Evolutionary conservation across 2,888 invertebrate species (phyloP), one percentile per base, ranked within the genome.

Genomic region (Pollenia griseotomentosa): DNA sequence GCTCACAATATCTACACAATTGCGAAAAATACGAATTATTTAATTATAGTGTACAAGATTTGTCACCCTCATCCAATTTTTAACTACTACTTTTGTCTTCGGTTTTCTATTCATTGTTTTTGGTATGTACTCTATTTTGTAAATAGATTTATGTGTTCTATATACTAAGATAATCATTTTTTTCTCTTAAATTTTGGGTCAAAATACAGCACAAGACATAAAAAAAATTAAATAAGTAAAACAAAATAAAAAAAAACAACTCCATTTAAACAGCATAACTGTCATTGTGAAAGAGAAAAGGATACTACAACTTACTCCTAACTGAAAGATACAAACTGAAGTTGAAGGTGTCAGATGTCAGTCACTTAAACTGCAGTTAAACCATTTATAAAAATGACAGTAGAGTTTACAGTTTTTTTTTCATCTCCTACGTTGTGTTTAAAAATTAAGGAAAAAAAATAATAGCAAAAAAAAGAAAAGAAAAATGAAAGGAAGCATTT

Each of bases 341-440:
- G 75, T 77, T 71, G 59, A 74, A 66, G 61, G 82, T 86, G 82
- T 86, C 82, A 86, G 78, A 86, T 82, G 85, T 82, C 78, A 78
- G 66, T 86, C 85, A 55, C 78, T 82, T 86, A 66, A 78, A 82
- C 16, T 82, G 61, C 78, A 82, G 59, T 78, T 78, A 68, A 78
- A 68, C n/a, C 61, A 73, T 82, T 86, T 82, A 57, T 70, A 81
- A 77, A 70, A 71, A 51, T 79, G 53, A 66, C 59, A 85, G 71
- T n/a, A 44, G 10, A 71, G 61, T 65, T 42, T 14, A 51, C 33
- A 44, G 44, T n/a, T 53, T 23, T 53, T n/a, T n/a, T 80, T 57
- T 57, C 59, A 9, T 48, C 12, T 44, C 3, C 48, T 51, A 33
- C 33, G 33, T 33, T 33, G 12, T 59, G 14, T 2, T 10, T 42